Conservation (phyloP, 2,113 vertebrate species). For the Rafetus swinhoei region DNA sequence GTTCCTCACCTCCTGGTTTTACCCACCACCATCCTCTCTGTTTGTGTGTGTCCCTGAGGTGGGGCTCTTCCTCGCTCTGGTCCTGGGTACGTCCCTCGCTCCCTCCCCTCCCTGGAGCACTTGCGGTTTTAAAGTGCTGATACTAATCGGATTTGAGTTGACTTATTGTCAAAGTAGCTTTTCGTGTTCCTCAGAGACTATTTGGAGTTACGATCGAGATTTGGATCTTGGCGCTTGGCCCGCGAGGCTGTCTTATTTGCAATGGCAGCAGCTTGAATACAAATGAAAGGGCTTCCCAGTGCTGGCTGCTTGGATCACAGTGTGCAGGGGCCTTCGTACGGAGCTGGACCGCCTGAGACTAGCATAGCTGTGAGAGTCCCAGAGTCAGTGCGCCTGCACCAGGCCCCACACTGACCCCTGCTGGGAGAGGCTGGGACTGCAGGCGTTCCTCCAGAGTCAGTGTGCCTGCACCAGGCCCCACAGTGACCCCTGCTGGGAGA, state of each 20-base stretch:
- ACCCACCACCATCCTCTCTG: neutral
- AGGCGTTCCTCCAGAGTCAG: too few relatives aligned
- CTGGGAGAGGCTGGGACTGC: neutral
- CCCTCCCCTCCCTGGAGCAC: constrained; percentile 39
- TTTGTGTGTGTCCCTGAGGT: accelerated
- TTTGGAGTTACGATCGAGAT: constrained; percentile 57
- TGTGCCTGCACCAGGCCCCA: too few relatives aligned
- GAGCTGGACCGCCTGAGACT: neutral
- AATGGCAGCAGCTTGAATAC: neutral
- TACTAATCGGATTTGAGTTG: constrained; percentile 92
- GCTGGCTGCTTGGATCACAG: neutral
- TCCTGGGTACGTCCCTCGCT: accelerated
- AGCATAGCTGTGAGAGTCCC: neutral
- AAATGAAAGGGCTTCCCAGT: constrained; percentile 1
- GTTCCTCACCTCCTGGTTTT: accelerated
- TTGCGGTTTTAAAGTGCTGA: constrained; percentile 86
- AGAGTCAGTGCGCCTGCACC: neutral
- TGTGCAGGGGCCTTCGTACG: neutral
- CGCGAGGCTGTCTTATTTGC: neutral
- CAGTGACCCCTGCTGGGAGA: too few relatives aligned
- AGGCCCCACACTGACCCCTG: neutral
- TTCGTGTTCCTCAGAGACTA: constrained; percentile 79
- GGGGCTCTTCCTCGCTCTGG: accelerated
- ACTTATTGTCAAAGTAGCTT: constrained; percentile 88
- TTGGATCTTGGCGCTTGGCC: constrained; percentile 48